These are phyloP conservation scores for Promerops cafer DNA, from an alignment of 2,113 vertebrate species.

Conservation along the genomic window DNA sequence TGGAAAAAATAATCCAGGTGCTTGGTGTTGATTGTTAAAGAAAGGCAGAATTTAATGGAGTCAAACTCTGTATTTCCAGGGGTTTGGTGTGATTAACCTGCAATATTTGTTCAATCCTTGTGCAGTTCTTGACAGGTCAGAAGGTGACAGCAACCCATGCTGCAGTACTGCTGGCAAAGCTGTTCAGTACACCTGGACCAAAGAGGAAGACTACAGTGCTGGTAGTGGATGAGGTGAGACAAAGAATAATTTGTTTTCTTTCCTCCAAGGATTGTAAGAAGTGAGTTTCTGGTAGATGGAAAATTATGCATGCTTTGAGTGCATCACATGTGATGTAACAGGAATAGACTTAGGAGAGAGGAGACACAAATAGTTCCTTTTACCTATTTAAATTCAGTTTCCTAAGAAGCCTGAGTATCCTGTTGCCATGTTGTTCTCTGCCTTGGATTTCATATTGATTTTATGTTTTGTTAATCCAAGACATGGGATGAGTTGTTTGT, in stretches of 20 bases:
- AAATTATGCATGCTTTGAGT: not conserved
- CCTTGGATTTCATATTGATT: not conserved
- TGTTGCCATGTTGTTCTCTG: not conserved
- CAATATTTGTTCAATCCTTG: not conserved
- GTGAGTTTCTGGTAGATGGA: not conserved
- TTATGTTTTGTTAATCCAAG: not conserved
- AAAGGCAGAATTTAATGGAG: not conserved
- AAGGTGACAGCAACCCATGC: constrained; percentile 89
- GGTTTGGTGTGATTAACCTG: not conserved
- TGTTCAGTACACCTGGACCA: constrained; percentile 75
- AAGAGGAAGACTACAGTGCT: constrained; percentile 86
- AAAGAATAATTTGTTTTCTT: not conserved
- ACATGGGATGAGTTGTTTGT: not conserved
- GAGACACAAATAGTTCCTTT: not conserved
- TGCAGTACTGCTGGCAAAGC: constrained; percentile 82
- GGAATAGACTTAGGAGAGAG: not conserved
- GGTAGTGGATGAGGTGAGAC: constrained; percentile 89
- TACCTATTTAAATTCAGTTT: not conserved
- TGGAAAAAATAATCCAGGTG: not conserved
- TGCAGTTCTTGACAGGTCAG: constrained; percentile 87
- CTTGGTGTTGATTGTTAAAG: not conserved
- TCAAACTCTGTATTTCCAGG: not conserved
- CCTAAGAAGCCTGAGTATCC: not conserved
- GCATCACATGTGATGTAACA: not conserved
- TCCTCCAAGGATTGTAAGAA: not conserved